Percentiles rank a stretch among this genome's conserved stretches.
Evolutionary conservation across 1,140 invertebrate species (phyloP).

Genomic region (Temnothorax curvispinosus): DNA sequence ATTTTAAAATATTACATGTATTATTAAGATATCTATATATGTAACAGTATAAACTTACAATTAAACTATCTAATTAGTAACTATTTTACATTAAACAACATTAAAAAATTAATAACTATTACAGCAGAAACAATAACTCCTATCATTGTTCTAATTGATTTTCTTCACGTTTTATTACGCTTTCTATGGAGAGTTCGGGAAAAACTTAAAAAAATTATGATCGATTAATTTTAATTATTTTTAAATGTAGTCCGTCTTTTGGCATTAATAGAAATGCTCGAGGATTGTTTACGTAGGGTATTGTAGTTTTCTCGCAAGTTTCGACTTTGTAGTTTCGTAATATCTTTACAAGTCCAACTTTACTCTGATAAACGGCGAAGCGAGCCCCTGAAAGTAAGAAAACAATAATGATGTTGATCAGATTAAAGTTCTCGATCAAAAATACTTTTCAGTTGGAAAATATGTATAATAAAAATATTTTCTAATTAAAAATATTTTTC

Average conservation of each 20-base stretch:
- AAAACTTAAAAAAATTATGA: background rate
- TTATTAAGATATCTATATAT: too few relatives aligned
- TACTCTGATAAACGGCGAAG: slow-evolving; percentile 84
- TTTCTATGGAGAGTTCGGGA: too few relatives aligned
- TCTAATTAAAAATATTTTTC: too few relatives aligned
- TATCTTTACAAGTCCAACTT: slow-evolving; percentile 83
- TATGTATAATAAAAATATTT: background rate
- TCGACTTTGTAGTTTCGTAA: slow-evolving; percentile 81
- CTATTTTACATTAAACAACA: too few relatives aligned
- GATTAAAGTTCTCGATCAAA: background rate
- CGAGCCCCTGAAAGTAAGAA: slow-evolving; percentile 74
- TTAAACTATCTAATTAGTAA: too few relatives aligned
- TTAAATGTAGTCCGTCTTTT: slow-evolving; percentile 70
- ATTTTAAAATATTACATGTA: too few relatives aligned
- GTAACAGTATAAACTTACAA: too few relatives aligned
- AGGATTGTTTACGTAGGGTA: slow-evolving; percentile 85
- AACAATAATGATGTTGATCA: too few relatives aligned
- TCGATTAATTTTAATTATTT: slow-evolving; percentile 66
- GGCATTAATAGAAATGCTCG: slow-evolving; percentile 80
- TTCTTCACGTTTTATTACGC: too few relatives aligned
- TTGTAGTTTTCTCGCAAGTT: slow-evolving; percentile 75
- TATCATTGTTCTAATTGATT: too few relatives aligned
- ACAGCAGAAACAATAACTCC: too few relatives aligned
- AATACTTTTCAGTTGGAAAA: background rate
- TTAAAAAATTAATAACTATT: too few relatives aligned